A percentile compares a stretch with the other conserved stretches of the same genome.
Conservation (phyloP, 1,140 invertebrate species). For the Sinella curviseta region DNA sequence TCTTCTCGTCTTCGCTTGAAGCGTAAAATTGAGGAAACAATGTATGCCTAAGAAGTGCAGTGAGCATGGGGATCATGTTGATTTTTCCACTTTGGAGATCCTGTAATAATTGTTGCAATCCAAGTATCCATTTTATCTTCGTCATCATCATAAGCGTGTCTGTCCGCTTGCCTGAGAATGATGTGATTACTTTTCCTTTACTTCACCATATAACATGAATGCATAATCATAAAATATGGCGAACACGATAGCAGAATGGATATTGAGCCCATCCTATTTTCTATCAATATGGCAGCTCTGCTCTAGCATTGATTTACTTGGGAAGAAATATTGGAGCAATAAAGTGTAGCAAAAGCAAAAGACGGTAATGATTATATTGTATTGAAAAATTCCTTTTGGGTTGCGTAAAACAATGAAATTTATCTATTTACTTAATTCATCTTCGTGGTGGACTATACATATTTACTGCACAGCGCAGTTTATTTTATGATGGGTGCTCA, state of each 20-base stretch:
- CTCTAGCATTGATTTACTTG: not conserved
- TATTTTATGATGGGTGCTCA: too few species aligned
- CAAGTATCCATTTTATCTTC: too few species aligned
- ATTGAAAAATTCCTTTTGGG: not conserved
- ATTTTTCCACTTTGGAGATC: not conserved
- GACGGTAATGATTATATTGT: not conserved
- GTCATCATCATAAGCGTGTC: too few species aligned
- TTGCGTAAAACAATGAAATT: too few species aligned
- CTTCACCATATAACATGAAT: too few species aligned
- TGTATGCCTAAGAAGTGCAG: not conserved
- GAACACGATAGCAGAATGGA: not conserved
- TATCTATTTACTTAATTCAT: not conserved
- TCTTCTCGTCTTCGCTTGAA: too few species aligned
- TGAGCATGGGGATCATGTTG: not conserved
- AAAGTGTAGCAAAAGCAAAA: not conserved
- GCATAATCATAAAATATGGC: not conserved
- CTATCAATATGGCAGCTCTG: not conserved
- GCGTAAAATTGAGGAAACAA: not conserved
- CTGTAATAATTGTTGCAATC: not conserved
- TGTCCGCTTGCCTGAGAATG: too few species aligned
- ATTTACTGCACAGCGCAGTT: too few species aligned
- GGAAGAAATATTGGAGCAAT: not conserved
- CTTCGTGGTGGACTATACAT: too few species aligned
- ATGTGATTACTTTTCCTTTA: too few species aligned
- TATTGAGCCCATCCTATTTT: not conserved